These are phyloP conservation scores for Ganaspis sp. DNA, from an alignment of 1,140 invertebrate species.

Conservation along the genomic window DNA sequence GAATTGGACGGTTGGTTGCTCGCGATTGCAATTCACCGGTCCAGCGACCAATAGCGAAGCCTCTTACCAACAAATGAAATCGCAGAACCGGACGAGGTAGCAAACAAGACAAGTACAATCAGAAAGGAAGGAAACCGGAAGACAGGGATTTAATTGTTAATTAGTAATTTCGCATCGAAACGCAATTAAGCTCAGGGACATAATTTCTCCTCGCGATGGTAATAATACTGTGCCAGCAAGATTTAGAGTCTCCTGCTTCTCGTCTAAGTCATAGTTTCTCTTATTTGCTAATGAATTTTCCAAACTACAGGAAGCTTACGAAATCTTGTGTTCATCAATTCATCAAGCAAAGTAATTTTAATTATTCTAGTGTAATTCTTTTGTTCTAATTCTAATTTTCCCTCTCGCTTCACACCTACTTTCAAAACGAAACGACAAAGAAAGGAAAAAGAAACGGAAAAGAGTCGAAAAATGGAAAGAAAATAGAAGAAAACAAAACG, in stretches of 20 bases:
- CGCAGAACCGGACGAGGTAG: neutral
- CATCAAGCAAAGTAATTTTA: no score
- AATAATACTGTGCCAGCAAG: neutral
- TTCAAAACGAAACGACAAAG: no score
- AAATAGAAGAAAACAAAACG: no score
- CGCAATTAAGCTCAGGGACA: slow-evolving; percentile 20
- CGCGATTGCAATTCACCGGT: slow-evolving; percentile 10
- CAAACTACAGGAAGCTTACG: no score
- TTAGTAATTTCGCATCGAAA: slow-evolving; percentile 30
- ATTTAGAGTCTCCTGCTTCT: neutral
- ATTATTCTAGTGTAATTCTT: no score
- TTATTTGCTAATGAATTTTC: no score
- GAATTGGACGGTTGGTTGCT: slow-evolving; percentile 1
- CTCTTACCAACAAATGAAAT: slow-evolving; percentile 27
- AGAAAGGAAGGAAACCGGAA: slow-evolving; percentile 19
- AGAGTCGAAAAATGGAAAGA: no score
- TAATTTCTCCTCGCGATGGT: slow-evolving; percentile 7
- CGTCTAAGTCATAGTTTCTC: neutral
- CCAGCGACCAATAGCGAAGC: slow-evolving; percentile 28
- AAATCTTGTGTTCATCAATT: no score
- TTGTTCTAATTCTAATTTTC: no score
- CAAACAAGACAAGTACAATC: slow-evolving; percentile 14
- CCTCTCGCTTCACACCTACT: no score
- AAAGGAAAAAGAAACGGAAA: no score
- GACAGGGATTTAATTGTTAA: slow-evolving; percentile 17